These are phyloP conservation scores for Mesopsocus fuscifrons DNA, from an alignment of 2,888 invertebrate species.

Conservation along the genomic window DNA sequence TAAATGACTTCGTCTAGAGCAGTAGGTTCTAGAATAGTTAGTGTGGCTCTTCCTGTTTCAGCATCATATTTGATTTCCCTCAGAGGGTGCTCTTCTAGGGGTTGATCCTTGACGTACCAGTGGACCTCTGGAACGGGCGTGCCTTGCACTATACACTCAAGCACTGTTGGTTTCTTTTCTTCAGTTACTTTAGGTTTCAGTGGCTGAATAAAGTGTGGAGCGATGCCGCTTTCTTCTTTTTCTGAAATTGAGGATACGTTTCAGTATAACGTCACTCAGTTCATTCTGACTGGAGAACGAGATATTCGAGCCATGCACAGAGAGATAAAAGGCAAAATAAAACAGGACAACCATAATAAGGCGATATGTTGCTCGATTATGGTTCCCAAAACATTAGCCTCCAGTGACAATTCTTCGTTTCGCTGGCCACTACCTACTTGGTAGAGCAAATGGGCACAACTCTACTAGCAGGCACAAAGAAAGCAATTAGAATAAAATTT, in stretches of 20 bases:
- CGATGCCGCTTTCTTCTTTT: constrained; percentile 48
- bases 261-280: constrained; percentile 12
- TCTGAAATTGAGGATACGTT: constrained; percentile 29
- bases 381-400: no score
- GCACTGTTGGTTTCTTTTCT: constrained; percentile 37
- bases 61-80: constrained; percentile 36
- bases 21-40: constrained; percentile 42
- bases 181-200: constrained; percentile 43
- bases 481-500: no score
- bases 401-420: no score
- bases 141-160: constrained; percentile 48
- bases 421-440: no score
- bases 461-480: no score
- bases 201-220: constrained; percentile 44
- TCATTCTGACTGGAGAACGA: neutral
- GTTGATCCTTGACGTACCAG: constrained; percentile 44
- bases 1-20: constrained; percentile 47
- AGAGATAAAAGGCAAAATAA: constrained; percentile 2
- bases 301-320: neutral
- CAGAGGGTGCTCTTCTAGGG: constrained; percentile 36
- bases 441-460: no score
- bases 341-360: neutral
- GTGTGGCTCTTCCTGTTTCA: constrained; percentile 38
- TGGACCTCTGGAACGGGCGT: constrained; percentile 48
- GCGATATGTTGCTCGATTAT: no score